Evolutionary conservation across 2,113 vertebrate species (phyloP).

Genomic region (Tragelaphus scriptus): DNA sequence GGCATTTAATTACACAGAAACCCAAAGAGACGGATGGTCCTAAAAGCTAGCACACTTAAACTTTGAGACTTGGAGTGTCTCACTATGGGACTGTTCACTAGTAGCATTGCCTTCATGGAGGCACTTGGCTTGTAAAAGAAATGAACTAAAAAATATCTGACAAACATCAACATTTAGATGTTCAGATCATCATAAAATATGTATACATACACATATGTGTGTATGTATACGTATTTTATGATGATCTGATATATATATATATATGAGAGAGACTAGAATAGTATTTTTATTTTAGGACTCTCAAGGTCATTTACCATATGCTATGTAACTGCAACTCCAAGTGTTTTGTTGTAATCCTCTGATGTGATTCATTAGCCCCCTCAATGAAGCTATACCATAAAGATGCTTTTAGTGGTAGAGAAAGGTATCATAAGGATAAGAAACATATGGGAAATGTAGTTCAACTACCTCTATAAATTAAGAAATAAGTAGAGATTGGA

Average conservation of each 20-base stretch:
- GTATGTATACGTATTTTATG: too few relatives aligned
- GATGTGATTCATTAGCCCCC: neutral
- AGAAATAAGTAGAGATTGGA: constrained; percentile 32
- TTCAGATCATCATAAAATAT: neutral
- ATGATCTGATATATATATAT: neutral
- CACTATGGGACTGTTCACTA: neutral
- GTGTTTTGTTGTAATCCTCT: constrained; percentile 9
- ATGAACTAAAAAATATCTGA: neutral
- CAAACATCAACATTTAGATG: neutral
- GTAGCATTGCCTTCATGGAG: neutral
- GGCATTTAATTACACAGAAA: neutral
- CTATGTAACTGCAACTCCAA: neutral
- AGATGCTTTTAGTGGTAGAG: constrained; percentile 30
- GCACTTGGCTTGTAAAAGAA: neutral
- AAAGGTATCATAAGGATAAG: neutral
- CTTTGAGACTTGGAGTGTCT: neutral
- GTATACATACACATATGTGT: neutral
- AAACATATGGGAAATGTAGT: neutral
- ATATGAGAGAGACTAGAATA: neutral
- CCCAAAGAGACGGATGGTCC: neutral
- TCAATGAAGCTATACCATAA: neutral
- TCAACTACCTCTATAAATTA: constrained; percentile 44
- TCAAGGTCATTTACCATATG: neutral
- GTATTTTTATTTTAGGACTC: neutral
- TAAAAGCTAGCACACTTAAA: neutral